Percentiles rank a stretch among this genome's conserved stretches.
phyloP scores from a whole-genome alignment of 2,888 invertebrate species.

The Chaetogeoica ovagalla region DNA sequence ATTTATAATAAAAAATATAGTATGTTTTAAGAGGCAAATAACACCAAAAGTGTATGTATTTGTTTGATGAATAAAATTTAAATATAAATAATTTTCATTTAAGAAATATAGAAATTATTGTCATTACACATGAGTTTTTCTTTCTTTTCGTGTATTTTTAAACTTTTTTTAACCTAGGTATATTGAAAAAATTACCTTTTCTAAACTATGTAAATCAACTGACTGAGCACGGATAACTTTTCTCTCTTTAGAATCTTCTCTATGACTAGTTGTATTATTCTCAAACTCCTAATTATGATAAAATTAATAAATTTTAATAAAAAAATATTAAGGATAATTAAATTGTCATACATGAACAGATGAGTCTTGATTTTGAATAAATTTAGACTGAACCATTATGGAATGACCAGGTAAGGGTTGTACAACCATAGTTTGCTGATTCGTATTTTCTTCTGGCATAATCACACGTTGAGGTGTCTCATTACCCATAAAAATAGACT shows the following conservation, averaged over 20 bases:
- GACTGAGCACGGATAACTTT: constrained; percentile 57
- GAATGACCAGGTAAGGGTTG: constrained; percentile 49
- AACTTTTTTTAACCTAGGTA: not conserved
- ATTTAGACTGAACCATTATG: constrained; percentile 43
- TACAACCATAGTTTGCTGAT: constrained; percentile 40
- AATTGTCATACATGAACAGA: constrained; percentile 17
- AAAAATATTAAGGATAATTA: not conserved
- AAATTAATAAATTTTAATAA: not conserved
- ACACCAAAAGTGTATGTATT: no score
- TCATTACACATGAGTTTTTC: no score
- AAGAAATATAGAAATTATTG: no score
- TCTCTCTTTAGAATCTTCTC: constrained; percentile 50
- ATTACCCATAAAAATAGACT: constrained; percentile 33
- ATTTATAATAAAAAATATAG: not conserved
- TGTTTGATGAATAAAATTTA: no score
- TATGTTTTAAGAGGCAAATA: no score
- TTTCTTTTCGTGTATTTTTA: no score
- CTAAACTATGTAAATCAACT: constrained; percentile 59
- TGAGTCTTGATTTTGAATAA: constrained; percentile 32
- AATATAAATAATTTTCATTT: no score
- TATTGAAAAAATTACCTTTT: constrained; percentile 56
- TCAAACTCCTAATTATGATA: constrained; percentile 36
- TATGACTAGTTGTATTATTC: constrained; percentile 21
- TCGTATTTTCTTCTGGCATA: constrained; percentile 35
- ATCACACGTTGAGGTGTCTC: constrained; percentile 33